phyloP scores from a whole-genome alignment of 2,113 vertebrate genomes.

The Pedetes capensis region DNA sequence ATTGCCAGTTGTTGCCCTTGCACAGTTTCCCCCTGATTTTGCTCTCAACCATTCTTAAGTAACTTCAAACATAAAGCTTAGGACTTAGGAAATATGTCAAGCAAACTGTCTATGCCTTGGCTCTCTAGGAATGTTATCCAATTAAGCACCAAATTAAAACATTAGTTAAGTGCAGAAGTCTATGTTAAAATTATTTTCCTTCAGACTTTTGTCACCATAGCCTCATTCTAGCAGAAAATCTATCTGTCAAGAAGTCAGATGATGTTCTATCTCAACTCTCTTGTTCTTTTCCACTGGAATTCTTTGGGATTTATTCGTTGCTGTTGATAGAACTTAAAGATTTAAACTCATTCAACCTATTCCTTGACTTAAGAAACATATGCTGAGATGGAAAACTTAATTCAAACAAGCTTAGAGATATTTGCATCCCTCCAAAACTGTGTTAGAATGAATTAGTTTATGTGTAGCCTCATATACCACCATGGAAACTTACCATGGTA shows the following conservation, averaged over 20 bases:
- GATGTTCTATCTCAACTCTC: background rate
- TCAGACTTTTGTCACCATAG: background rate
- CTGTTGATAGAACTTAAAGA: background rate
- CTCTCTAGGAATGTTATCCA: background rate
- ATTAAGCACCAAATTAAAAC: background rate
- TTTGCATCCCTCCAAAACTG: background rate
- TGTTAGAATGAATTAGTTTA: background rate
- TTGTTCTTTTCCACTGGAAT: background rate
- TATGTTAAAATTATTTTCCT: slow-evolving; percentile 33
- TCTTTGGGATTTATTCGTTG: background rate
- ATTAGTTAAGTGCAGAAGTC: background rate
- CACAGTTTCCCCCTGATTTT: background rate
- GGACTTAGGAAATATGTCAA: background rate
- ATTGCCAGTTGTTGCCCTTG: background rate
- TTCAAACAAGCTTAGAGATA: background rate
- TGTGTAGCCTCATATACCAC: background rate
- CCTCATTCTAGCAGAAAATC: background rate
- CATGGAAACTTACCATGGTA: background rate
- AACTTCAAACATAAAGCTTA: background rate
- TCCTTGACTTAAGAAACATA: background rate
- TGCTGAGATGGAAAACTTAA: background rate
- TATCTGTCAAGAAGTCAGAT: background rate
- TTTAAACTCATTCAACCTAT: background rate
- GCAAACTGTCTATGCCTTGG: background rate
- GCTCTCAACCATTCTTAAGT: background rate